Conservation (phyloP, 2,113 vertebrate genomes). For the Pseudonaja textilis region DNA sequence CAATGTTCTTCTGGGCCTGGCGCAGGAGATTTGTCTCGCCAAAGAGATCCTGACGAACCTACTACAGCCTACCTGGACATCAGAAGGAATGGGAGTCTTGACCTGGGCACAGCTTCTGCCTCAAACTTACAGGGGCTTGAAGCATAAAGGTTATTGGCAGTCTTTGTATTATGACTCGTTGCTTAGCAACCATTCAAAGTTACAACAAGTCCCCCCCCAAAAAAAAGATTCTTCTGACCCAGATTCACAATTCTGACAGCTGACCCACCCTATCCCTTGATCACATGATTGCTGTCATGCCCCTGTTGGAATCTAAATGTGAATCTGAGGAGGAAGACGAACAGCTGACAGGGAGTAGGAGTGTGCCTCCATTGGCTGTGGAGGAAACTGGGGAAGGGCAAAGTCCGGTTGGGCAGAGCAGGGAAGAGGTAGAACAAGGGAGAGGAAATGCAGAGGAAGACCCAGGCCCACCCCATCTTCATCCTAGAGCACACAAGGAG, state of each 20-base stretch:
- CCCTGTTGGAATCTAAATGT: too few relatives aligned
- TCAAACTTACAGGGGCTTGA: background rate
- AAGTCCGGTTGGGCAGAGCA: too few relatives aligned
- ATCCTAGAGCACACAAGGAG: too few relatives aligned
- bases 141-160: background rate
- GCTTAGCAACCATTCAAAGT: background rate
- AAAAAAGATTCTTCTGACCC: background rate
- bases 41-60: background rate
- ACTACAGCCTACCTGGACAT: background rate
- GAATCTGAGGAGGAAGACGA: too few relatives aligned
- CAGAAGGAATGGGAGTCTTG: background rate
- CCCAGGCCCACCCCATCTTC: too few relatives aligned
- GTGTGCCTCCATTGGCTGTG: too few relatives aligned
- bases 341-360: too few relatives aligned
- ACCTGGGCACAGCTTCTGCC: background rate
- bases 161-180: too few relatives aligned
- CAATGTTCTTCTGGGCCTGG: too few relatives aligned
- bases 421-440: too few relatives aligned
- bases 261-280: background rate
- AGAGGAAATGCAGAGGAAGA: too few relatives aligned
- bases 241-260: background rate
- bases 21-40: background rate
- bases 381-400: too few relatives aligned
- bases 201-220: background rate
- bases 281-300: background rate